These are phyloP conservation scores for Meloidogyne floridensis DNA, from an alignment of 1,140 invertebrate genomes.

Conservation along the genomic window DNA sequence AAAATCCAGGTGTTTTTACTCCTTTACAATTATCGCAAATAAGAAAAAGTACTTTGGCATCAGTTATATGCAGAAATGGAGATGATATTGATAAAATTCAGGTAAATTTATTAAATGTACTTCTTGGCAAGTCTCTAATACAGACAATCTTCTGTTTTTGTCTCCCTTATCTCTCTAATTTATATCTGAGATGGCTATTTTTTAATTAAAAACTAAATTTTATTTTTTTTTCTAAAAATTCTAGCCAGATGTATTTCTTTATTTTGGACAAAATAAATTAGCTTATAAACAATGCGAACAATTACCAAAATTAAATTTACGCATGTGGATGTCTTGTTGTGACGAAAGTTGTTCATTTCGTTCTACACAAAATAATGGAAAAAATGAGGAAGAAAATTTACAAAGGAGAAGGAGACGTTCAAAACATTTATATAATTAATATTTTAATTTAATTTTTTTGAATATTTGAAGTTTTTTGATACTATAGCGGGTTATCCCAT, in stretches of 20 bases:
- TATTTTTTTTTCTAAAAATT: conserved; percentile 22
- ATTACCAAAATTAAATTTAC: conserved; percentile 52
- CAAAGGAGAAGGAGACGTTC: conserved; percentile 1
- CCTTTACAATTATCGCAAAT: conserved; percentile 76
- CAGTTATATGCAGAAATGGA: conserved; percentile 79
- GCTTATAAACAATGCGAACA: conserved; percentile 52
- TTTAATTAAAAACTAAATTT: neutral
- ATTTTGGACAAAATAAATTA: conserved; percentile 53
- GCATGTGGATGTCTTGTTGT: conserved; percentile 65
- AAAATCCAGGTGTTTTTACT: conserved; percentile 82
- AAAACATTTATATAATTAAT: neutral
- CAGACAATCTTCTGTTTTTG: no score
- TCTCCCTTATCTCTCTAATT: no score
- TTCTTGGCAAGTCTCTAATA: conserved; percentile 3
- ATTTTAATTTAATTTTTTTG: neutral
- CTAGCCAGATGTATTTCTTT: conserved; percentile 60
- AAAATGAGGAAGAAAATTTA: neutral
- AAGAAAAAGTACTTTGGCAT: conserved; percentile 74
- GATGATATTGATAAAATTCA: conserved; percentile 73
- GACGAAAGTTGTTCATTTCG: conserved; percentile 51
- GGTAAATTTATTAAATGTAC: conserved; percentile 42
- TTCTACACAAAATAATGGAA: neutral
- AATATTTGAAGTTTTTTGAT: no score
- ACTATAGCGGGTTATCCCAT: no score
- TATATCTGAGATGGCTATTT: no score